phyloP scores from a whole-genome alignment of 2,113 vertebrate genomes.

The Raja brachyura region DNA sequence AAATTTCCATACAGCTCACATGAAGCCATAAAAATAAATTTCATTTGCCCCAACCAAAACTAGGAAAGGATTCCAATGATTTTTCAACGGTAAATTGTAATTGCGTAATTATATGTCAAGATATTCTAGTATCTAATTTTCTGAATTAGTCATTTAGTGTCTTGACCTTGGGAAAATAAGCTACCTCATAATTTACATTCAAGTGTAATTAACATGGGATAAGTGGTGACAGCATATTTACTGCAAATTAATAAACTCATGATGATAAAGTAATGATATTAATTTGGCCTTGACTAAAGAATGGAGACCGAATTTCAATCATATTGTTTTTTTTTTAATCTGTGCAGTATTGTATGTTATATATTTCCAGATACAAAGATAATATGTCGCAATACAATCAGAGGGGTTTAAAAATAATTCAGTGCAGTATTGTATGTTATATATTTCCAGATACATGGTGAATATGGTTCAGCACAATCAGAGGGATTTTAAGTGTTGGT shows the following conservation, averaged over 20 bases:
- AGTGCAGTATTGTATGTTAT: not conserved
- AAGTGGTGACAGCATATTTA: conserved; percentile 5
- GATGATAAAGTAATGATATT: not conserved
- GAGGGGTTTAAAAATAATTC: too few relatives aligned
- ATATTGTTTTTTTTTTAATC: not conserved
- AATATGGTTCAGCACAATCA: not conserved
- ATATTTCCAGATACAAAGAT: not conserved
- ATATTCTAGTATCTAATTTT: not conserved
- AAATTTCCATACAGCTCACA: not conserved
- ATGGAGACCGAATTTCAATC: not conserved
- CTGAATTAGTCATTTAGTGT: not conserved
- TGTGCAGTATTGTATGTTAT: not conserved
- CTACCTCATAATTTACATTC: not conserved
- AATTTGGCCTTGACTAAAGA: not conserved
- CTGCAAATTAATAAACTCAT: not conserved
- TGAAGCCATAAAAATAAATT: conserved; percentile 5
- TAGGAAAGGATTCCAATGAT: not conserved
- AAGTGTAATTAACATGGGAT: not conserved
- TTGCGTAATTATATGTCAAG: not conserved
- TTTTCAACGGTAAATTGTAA: not conserved
- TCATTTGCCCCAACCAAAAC: not conserved
- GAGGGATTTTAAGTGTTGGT: not conserved
- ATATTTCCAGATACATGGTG: not conserved
- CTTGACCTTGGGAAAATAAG: not conserved
- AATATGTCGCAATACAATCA: not conserved